phyloP scores from a whole-genome alignment of 2,113 vertebrate species.

The Cairina moschata region DNA sequence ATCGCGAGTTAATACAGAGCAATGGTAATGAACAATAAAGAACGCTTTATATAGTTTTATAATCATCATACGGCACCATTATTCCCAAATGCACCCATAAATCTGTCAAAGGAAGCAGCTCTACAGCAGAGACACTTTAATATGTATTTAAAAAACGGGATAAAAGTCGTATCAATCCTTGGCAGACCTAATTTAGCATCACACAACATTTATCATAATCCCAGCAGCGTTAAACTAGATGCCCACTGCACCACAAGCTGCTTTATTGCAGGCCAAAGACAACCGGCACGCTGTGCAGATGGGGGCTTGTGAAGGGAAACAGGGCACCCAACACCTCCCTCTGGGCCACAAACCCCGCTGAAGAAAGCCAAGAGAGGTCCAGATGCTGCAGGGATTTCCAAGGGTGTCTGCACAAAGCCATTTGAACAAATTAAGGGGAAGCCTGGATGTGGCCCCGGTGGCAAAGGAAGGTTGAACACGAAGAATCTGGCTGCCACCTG shows the following conservation, averaged over 20 bases:
- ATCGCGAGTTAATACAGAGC: conserved; percentile 40
- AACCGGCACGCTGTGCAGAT: not conserved
- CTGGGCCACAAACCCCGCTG: not conserved
- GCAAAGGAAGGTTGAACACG: not conserved
- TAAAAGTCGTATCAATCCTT: conserved; percentile 46
- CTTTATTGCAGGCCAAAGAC: not conserved
- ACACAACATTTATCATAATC: conserved; percentile 42
- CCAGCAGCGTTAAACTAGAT: not conserved
- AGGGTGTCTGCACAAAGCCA: not conserved
- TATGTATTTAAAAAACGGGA: conserved; percentile 36
- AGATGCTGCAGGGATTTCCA: not conserved
- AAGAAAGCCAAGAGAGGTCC: not conserved
- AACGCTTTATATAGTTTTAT: conserved; percentile 58
- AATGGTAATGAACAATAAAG: conserved; percentile 65
- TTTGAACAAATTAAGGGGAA: not conserved
- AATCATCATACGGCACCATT: conserved; percentile 49
- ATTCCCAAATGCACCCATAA: conserved; percentile 50
- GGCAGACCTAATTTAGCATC: conserved; percentile 48
- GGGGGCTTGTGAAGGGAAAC: not conserved
- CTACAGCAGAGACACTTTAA: conserved; percentile 32
- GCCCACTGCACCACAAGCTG: not conserved
- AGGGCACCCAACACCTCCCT: not conserved
- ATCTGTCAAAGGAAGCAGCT: conserved; percentile 51
- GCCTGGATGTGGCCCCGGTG: accelerated
- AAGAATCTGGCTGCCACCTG: not conserved